Conservation (phyloP, 2,888 invertebrate genomes). For the Cyaniris semiargus region DNA sequence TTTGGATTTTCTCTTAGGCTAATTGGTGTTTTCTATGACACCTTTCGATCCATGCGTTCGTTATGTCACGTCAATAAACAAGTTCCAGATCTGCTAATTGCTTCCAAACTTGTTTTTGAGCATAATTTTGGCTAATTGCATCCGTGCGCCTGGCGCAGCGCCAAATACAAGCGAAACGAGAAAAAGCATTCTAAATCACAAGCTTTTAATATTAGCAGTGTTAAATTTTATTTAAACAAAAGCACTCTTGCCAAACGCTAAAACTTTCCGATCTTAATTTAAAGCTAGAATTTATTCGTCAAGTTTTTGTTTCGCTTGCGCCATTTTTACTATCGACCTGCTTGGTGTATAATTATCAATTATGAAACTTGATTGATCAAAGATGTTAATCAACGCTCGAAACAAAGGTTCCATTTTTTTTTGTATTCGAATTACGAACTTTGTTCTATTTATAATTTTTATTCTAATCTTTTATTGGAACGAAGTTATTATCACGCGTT, state of each 20-base stretch:
- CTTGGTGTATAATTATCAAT: background rate
- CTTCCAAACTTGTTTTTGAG: slow-evolving; percentile 74
- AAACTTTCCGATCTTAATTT: slow-evolving; percentile 5
- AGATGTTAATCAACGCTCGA: background rate
- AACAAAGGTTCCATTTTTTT: slow-evolving; percentile 15
- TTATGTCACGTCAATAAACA: slow-evolving; percentile 51
- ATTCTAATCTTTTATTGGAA: background rate
- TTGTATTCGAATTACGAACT: background rate
- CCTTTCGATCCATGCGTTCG: background rate
- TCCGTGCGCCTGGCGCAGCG: slow-evolving; percentile 63
- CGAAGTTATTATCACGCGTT: no score
- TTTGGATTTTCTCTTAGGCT: background rate
- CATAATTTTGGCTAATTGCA: slow-evolving; percentile 78
- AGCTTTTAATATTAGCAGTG: slow-evolving; percentile 48
- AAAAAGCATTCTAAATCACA: slow-evolving; percentile 62
- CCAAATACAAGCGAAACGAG: slow-evolving; percentile 58
- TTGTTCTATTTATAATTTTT: background rate
- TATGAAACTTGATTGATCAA: slow-evolving; percentile 8
- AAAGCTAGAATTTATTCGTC: slow-evolving; percentile 13
- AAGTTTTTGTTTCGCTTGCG: background rate
- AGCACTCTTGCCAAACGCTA: slow-evolving; percentile 17
- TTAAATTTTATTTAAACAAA: slow-evolving; percentile 39
- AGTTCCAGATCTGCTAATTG: slow-evolving; percentile 75
- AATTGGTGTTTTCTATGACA: slow-evolving; percentile 4
- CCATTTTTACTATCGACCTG: background rate